A percentile compares a stretch with the other conserved stretches of the same genome.
These are phyloP conservation scores for Flexamia atlantica DNA, from an alignment of 2,888 invertebrate genomes.

Conservation along the genomic window DNA sequence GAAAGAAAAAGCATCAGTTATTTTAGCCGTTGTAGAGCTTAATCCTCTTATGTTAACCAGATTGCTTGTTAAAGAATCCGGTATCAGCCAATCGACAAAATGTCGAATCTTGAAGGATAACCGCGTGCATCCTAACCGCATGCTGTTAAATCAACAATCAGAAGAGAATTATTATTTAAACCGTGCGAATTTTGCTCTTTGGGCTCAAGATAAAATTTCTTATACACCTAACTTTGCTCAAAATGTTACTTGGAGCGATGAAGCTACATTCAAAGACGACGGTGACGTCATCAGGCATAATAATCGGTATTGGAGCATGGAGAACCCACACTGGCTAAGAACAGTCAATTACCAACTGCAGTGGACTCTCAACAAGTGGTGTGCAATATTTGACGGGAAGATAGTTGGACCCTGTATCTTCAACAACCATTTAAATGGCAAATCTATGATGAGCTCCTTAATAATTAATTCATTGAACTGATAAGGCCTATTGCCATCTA, in stretches of 20 bases:
- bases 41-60: not conserved
- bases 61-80: not conserved
- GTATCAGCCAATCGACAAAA: slow-evolving; percentile 1
- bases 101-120: slow-evolving; percentile 21
- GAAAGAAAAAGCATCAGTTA: not conserved
- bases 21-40: slow-evolving; percentile 3
- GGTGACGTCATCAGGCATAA: slow-evolving; percentile 4
- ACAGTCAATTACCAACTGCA: not conserved
- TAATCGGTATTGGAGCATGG: slow-evolving; percentile 41
- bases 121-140: not conserved
- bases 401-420: slow-evolving; percentile 5
- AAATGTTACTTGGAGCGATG: slow-evolving; percentile 26
- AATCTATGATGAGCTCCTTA: not conserved
- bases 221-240: slow-evolving; percentile 1
- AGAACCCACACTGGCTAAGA: slow-evolving; percentile 29
- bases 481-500: not conserved
- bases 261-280: not conserved
- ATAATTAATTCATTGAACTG: slow-evolving; percentile 1
- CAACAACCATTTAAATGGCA: not conserved
- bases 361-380: slow-evolving; percentile 17
- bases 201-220: slow-evolving; percentile 5
- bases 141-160: slow-evolving; percentile 6
- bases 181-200: not conserved
- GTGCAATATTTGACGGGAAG: not conserved
- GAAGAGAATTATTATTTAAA: not conserved